Evolutionary conservation across 2,797 vertebrate genomes (phyloP).

Genomic region (Rhynchotus rufescens): DNA sequence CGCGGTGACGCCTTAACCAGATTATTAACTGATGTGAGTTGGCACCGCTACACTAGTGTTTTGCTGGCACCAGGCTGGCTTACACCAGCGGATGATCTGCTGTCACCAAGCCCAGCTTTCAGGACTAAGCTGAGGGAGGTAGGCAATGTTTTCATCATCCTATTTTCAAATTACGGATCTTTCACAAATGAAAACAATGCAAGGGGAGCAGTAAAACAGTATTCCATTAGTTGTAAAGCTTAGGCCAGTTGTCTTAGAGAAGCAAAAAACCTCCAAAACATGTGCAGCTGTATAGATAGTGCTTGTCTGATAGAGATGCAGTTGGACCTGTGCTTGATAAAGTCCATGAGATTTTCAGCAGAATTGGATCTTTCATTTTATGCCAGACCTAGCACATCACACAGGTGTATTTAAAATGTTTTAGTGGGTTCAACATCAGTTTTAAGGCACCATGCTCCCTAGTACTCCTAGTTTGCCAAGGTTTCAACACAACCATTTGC

Average conservation of each 20-base stretch:
- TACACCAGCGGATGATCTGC: background rate
- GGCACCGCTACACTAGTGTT: background rate
- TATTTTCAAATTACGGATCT: background rate
- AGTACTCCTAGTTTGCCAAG: background rate
- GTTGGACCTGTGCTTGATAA: background rate
- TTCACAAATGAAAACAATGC: background rate
- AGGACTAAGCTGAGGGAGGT: background rate
- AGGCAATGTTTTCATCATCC: background rate
- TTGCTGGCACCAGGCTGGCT: background rate
- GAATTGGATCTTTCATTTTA: background rate
- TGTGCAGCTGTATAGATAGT: background rate
- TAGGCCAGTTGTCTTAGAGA: background rate
- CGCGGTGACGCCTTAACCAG: background rate
- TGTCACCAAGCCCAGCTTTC: background rate
- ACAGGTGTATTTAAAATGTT: background rate
- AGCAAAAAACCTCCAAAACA: background rate
- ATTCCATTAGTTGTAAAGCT: background rate
- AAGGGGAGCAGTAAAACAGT: background rate
- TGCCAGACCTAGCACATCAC: background rate
- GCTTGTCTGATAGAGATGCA: background rate
- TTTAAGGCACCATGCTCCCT: background rate
- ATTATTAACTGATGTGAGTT: conserved; percentile 18
- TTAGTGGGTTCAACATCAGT: background rate
- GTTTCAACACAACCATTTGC: background rate
- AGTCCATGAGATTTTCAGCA: background rate